A percentile compares a stretch with the other conserved stretches of the same genome.
These are phyloP conservation scores for Alfaro cultratus DNA, from an alignment of 2,797 vertebrate species.

Conservation along the genomic window DNA sequence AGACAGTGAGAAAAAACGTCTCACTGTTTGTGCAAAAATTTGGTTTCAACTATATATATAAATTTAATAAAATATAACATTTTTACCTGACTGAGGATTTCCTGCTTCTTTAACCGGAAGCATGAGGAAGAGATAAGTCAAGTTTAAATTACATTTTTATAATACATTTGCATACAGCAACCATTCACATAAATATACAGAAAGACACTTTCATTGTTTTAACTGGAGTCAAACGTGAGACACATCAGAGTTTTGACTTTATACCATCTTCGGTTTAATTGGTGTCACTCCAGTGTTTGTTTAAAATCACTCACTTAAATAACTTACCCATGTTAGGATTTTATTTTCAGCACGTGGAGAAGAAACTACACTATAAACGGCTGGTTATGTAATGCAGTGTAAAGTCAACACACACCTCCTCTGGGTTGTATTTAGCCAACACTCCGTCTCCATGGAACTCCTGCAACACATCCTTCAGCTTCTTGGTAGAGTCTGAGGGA, in stretches of 20 bases:
- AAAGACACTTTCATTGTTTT: background rate
- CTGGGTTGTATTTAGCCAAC: slow-evolving; percentile 93
- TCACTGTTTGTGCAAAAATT: no score
- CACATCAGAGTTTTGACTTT: no score
- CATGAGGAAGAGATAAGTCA: slow-evolving; percentile 59
- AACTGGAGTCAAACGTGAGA: background rate
- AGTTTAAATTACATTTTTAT: background rate
- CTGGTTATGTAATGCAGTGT: slow-evolving; percentile 8
- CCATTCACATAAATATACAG: background rate
- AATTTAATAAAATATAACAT: background rate
- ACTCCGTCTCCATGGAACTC: slow-evolving; percentile 94
- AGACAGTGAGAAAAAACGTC: no score
- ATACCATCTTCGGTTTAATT: background rate
- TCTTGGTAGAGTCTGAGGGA: slow-evolving; percentile 92
- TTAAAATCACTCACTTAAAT: slow-evolving; percentile 9
- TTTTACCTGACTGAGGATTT: slow-evolving; percentile 93
- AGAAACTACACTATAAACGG: slow-evolving; percentile 8
- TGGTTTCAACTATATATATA: background rate
- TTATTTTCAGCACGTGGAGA: background rate
- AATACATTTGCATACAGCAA: background rate
- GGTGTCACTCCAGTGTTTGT: background rate
- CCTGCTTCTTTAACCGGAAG: slow-evolving; percentile 85
- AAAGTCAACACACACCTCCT: slow-evolving; percentile 88
- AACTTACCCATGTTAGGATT: background rate
- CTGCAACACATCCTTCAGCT: slow-evolving; percentile 93